Evolutionary conservation across 2,888 invertebrate species (phyloP), one percentile per base, ranked within the genome.

Genomic region (Sympetrum striolatum): DNA sequence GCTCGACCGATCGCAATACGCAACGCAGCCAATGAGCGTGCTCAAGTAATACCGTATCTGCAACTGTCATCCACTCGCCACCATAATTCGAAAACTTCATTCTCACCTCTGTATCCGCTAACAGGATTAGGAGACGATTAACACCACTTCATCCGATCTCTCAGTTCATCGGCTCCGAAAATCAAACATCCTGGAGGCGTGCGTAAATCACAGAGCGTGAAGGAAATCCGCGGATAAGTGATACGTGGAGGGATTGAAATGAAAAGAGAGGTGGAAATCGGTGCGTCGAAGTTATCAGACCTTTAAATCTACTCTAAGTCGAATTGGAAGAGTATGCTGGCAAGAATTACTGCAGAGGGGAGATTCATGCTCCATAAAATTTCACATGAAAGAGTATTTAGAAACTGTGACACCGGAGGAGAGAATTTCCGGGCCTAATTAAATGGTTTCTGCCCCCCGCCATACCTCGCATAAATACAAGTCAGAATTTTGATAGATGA

Each of bases 161-260:
- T 82, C 58, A 12, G 82, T 82, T 82, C 82, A 82, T 82, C 82
- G 25, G 82, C 35, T 82, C 53, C 82, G 35, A 58, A 58, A 82
- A 82, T 53, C 53, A 82, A 31, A 18, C 82, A 82, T 31, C n/a
- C 82, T 12, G 80, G n/a, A 37, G 37, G n/a, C 37, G 4, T 18
- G 80, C 80, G 39, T 37, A 80, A 80, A 80, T 39, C 80, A 80
- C 25, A 80, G 25, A 80, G 18, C 44, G 18, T 8, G 37, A 80
- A 35, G 80, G 37, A 37, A 10, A 39, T 37, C 15, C 18, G 80
- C 31, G 80, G 14, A 80, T 37, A 80, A 37, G 39, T 37, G 80
- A 37, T 37, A 39, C n/a, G 18, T 39, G 37, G 8, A n/a, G 10
- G 37, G 15, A 5, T 22, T 35, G 35, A 39, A 37, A 39, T 80